Base-by-base conservation (phyloP, 2,797 vertebrate genomes). In the Nannoperca obscura region DNA sequence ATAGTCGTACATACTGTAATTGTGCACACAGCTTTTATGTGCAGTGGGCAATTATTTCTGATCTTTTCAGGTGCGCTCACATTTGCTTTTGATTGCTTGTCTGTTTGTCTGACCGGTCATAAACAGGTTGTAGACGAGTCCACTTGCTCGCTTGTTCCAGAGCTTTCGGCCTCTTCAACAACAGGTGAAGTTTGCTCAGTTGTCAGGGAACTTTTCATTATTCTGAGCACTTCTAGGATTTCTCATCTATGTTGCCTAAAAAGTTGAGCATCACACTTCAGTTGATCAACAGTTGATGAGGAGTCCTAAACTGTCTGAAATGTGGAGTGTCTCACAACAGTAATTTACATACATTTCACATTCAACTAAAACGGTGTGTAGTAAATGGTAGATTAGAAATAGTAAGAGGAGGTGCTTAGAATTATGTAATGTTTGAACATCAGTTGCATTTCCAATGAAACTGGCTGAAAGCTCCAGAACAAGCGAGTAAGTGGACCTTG, bases 271-370 rank as follows among this genome's bases (percentile, higher is more conserved):
- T 14, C 11, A 22, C 62, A 14, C 3, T 49, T 47, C 3, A 47
- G n/a, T n/a, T 32, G 19, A 7, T n/a, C 17, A 47, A 13, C 13
- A 4, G n/a, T 17, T 27, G 42, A 63, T 63, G 27, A 32, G 17
- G 44, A 46, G 42, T 47, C 24, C 6, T 34, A 27, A 8, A 3
- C 17, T 19, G 10, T 58, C 55, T 20, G 10, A 36, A 57, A 46
- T 63, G n/a, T 34, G 50, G 24, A n/a, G 27, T 24, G 49, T 66
- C 64, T 53, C 49, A 53, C 34, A 53, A 13, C n/a, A 52, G 32
- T 38, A 17, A 7, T 17, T 46, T 46, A 17, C 17, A 8, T n/a
- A 49, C 46, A 3, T 49, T 49, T n/a, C 19, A 49, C 19, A 49
- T 20, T 49, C 8, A n/a, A 22, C 4, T 52, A 14, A 24, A 52